Evolutionary conservation across 2,113 vertebrate genomes (phyloP), one percentile per base, ranked within the genome.

Genomic region (Vimba vimba): DNA sequence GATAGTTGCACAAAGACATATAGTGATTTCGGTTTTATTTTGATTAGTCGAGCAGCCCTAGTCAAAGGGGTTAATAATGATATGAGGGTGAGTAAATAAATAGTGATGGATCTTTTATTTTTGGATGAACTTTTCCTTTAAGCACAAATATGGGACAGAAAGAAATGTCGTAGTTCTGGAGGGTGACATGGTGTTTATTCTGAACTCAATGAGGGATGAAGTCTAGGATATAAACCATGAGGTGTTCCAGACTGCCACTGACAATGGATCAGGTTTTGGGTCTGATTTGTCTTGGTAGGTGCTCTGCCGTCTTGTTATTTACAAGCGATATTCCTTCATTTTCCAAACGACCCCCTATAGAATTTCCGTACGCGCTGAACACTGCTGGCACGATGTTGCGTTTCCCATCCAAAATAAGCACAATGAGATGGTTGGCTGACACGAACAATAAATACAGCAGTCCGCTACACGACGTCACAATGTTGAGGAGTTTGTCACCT

Each of bases 351-450:
- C n/a, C 59, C 23, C 59, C 59, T 47, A 25, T 64, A 64, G n/a
- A 47, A 64, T 80, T 80, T 80, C 6, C 39, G 1, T 21, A 27
- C 64, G 59, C n/a, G 6, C 6, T 17, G 52, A 66, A 62, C 17
- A 23, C 68, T 36, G 86, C 86, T 93, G 92, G 91, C 90, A 21
- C 85, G 0, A 75, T 11, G 1, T 89, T 81, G 84, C 76, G 43
- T 92, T 93, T 92, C 90, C 91, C 91, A 85, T 93, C 94, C 92
- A 93, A 94, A 90, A 93, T 90, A 92, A 93, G 91, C 91, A 93
- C 64, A 88, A 77, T 13, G 91, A 80, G 91, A 92, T 87, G 90
- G 91, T 90, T 90, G 90, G 90, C 89, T 91, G 92, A 91, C 91
- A 92, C 83, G 25, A 93, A 93, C 91, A 93, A 94, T 93, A 94